phyloP scores from a whole-genome alignment of 2,113 vertebrate genomes.

The Carettochelys insculpta region DNA sequence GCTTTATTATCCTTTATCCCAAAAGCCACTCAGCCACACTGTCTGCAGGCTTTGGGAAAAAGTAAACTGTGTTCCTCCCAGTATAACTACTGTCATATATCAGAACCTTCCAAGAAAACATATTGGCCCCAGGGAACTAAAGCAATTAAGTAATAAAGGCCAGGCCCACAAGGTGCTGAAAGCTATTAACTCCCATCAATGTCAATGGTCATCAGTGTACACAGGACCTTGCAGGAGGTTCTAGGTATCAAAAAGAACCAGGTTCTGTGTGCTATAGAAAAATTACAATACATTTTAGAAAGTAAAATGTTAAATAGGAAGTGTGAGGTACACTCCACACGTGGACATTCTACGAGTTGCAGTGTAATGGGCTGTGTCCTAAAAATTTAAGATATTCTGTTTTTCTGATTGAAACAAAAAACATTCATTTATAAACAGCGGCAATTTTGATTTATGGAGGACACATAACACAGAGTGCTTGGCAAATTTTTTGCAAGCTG shows the following conservation, averaged over 20 bases:
- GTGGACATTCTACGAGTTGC: background rate
- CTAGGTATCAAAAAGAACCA: background rate
- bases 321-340: background rate
- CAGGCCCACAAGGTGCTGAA: background rate
- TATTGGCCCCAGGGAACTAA: too few relatives aligned
- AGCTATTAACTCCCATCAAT: background rate
- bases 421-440: background rate
- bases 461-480: background rate
- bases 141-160: too few relatives aligned
- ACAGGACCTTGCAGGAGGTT: background rate
- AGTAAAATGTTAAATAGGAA: background rate
- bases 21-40: too few relatives aligned
- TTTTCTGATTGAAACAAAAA: background rate
- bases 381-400: background rate
- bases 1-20: too few relatives aligned
- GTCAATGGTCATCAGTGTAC: background rate
- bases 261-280: background rate
- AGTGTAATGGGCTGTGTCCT: background rate
- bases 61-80: too few relatives aligned
- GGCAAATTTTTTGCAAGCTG: background rate
- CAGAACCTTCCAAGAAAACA: too few relatives aligned
- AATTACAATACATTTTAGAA: background rate
- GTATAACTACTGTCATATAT: too few relatives aligned
- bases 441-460: background rate
- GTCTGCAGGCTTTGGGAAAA: too few relatives aligned